Conservation (phyloP, 2,797 vertebrate species). For the Paedocypris micromegethes region DNA sequence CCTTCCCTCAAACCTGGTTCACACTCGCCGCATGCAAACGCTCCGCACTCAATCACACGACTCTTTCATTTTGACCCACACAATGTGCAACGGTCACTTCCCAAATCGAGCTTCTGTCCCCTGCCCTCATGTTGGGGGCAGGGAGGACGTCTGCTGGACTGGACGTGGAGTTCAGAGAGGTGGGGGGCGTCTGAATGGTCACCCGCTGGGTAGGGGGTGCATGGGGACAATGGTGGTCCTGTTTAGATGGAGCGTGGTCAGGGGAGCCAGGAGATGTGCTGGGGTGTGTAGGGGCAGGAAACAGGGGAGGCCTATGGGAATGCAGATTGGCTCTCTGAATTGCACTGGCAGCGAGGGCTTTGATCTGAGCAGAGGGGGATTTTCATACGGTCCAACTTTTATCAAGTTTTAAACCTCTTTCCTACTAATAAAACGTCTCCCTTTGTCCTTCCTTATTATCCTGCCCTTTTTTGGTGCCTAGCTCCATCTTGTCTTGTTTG, state of each 20-base stretch:
- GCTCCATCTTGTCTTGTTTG: conserved; percentile 42
- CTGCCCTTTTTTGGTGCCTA: conserved; percentile 46
- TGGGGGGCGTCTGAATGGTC: conserved; percentile 38
- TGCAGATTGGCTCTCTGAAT: conserved; percentile 69
- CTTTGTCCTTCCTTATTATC: conserved; percentile 10
- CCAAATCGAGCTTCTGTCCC: conserved; percentile 37
- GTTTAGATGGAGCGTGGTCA: conserved; percentile 57
- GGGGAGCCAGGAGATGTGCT: conserved; percentile 49
- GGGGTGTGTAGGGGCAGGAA: conserved; percentile 45
- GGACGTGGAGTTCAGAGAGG: conserved; percentile 42
- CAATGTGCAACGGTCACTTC: conserved; percentile 45
- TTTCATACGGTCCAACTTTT: conserved; percentile 56
- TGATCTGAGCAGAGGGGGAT: conserved; percentile 62
- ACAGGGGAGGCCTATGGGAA: conserved; percentile 67
- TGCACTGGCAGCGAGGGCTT: conserved; percentile 63
- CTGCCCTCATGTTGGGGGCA: conserved; percentile 30
- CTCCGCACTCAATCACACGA: conserved; percentile 14
- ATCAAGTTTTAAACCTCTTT: conserved; percentile 58
- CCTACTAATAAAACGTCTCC: conserved; percentile 25
- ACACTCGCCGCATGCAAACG: conserved; percentile 7
- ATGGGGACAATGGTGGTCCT: conserved; percentile 61
- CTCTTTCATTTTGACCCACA: conserved; percentile 36
- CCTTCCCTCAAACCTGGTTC: conserved; percentile 8
- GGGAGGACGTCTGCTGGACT: conserved; percentile 42
- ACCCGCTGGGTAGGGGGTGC: conserved; percentile 47